Evolutionary conservation across 2,888 invertebrate genomes (phyloP).

Genomic region (Apamea monoglypha): DNA sequence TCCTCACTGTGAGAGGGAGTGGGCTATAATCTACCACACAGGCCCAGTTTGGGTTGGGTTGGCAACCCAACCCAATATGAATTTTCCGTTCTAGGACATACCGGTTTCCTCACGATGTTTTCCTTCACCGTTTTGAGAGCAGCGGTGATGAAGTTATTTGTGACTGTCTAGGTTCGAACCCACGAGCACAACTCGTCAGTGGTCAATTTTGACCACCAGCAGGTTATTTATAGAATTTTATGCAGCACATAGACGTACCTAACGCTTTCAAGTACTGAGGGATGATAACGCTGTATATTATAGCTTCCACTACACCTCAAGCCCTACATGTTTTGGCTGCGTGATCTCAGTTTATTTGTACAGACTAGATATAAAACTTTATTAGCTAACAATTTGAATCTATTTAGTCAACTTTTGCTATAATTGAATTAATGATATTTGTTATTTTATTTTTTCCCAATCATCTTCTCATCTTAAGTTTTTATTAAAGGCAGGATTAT

Average conservation of each 20-base stretch:
- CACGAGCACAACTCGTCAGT: too few relatives aligned
- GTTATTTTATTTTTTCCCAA: not conserved
- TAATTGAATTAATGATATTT: not conserved
- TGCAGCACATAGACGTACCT: not conserved
- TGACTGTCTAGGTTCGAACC: too few relatives aligned
- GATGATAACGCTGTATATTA: not conserved
- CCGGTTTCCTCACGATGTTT: too few relatives aligned
- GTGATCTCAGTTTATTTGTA: conserved; percentile 30
- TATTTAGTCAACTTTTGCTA: conserved; percentile 42
- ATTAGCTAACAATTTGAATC: conserved; percentile 56
- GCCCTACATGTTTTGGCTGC: conserved; percentile 45
- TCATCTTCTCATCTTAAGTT: not conserved
- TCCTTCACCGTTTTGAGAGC: too few relatives aligned
- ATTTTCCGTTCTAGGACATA: too few relatives aligned
- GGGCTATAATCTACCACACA: too few relatives aligned
- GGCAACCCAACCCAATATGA: too few relatives aligned
- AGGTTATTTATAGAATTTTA: not conserved
- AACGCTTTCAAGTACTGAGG: not conserved
- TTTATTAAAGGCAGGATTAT: not conserved
- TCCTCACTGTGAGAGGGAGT: too few relatives aligned
- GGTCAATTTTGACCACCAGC: too few relatives aligned
- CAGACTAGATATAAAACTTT: conserved; percentile 57
- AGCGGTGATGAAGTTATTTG: too few relatives aligned
- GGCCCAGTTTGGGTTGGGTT: too few relatives aligned
- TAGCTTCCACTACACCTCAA: conserved; percentile 12